Evolutionary conservation across 2,797 vertebrate species (phyloP), one percentile per base, ranked within the genome.

Genomic region (Mycteria americana): DNA sequence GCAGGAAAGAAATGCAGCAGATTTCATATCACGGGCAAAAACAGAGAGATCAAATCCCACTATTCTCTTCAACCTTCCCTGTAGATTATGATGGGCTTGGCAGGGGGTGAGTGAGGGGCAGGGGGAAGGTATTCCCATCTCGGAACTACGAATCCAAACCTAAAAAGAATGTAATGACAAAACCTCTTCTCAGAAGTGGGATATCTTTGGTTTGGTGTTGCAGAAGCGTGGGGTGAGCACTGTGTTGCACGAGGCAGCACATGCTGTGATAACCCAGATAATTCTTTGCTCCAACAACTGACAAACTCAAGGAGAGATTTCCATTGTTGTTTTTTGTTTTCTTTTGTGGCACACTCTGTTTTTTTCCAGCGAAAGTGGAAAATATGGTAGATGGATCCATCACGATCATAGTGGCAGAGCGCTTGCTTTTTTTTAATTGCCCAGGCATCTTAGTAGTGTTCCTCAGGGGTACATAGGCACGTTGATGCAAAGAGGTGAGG

Each of bases 191-290:
- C 51, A 76, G 65, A 76, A 91, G 12, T 7, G 25, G 1, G 1
- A 6, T 73, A 4, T 33, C 37, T 92, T 46, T 72, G 12, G 14
- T 70, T 48, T 77, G 12, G 9, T 68, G 9, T 56, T 76, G 50
- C 54, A 69, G 31, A 81, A 86, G 7, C 0, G 0, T 30, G 3
- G 14, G 16, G 22, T 80, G 45, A 85, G 16, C 53, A 24, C 7
- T 53, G 15, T 41, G 46, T 64, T 23, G 1, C 11, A 19, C 9
- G 13, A 92, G 43, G 22, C 30, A 90, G 6, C 10, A 39, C 17
- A 17, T 18, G 7, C 15, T 43, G 10, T 31, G 33, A 69, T 39
- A 89, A 51, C 4, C 17, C 63, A 31, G 23, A 14, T 45, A 53
- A 79, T 56, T 48, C 31, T 82, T 80, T 76, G 4, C 25, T 89